A percentile compares a stretch with the other conserved stretches of the same genome.
phyloP scores from a whole-genome alignment of 2,888 invertebrate species.

The Plusia festucae region DNA sequence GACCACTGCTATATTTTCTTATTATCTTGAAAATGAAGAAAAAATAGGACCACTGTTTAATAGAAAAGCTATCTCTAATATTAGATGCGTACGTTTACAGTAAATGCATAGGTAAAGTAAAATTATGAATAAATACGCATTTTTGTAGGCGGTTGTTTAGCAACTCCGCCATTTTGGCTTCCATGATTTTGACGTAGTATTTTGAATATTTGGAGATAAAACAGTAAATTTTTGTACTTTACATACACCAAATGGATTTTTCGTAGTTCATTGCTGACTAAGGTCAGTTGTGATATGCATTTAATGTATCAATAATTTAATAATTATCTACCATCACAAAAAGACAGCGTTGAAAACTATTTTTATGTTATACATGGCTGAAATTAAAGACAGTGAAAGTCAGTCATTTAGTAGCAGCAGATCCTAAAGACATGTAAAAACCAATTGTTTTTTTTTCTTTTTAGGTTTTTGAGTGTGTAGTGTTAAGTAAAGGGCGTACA shows the following conservation, averaged over 20 bases:
- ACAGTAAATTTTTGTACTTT: conserved; percentile 79
- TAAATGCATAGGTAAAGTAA: conserved; percentile 64
- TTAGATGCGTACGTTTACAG: conserved; percentile 71
- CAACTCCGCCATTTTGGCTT: conserved; percentile 83
- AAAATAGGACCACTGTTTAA: conserved; percentile 80
- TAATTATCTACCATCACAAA: conserved; percentile 55
- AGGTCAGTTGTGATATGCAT: conserved; percentile 79
- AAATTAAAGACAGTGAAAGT: conserved; percentile 45
- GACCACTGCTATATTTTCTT: conserved; percentile 85
- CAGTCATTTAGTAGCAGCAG: conserved; percentile 81
- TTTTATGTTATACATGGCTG: conserved; percentile 42
- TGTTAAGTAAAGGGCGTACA: conserved; percentile 62
- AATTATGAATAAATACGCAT: conserved; percentile 66
- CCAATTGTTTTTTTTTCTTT: conserved; percentile 73
- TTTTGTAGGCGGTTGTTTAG: conserved; percentile 74
- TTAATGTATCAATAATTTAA: conserved; percentile 65
- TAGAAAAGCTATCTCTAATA: conserved; percentile 84
- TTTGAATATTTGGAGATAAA: conserved; percentile 59
- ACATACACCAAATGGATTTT: conserved; percentile 66
- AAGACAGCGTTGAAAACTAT: conserved; percentile 68
- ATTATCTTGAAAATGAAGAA: conserved; percentile 65
- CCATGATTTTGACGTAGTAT: conserved; percentile 84
- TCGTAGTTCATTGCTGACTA: conserved; percentile 53
- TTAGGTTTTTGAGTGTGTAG: conserved; percentile 79
- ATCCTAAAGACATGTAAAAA: conserved; percentile 84